A percentile compares a stretch with the other conserved stretches of the same genome.
phyloP scores from a whole-genome alignment of 1,140 invertebrate species.

The Notospermus geniculatus region DNA sequence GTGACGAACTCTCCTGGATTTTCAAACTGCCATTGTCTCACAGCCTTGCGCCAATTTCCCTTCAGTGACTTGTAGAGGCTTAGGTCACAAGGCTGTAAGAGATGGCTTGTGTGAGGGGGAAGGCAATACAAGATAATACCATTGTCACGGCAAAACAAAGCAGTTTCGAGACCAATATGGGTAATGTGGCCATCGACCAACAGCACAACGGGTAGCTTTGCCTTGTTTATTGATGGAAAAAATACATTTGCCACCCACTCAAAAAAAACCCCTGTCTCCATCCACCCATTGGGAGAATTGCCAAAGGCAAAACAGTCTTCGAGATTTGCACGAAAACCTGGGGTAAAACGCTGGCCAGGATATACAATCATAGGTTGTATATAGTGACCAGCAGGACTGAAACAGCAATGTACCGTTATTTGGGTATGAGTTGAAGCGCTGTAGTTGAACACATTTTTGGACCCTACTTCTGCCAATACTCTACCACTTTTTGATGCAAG shows the following conservation, averaged over 20 bases:
- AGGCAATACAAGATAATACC: constrained; percentile 1
- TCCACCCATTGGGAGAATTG: background rate
- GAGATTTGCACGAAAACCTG: background rate
- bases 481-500: background rate
- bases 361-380: background rate
- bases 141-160: background rate
- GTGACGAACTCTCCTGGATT: background rate
- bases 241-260: background rate
- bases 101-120: background rate
- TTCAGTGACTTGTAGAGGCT: background rate
- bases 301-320: background rate
- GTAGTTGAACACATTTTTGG: background rate
- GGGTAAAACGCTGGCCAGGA: background rate
- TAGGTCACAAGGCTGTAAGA: background rate
- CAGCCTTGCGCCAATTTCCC: background rate
- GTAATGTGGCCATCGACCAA: background rate
- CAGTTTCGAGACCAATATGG: background rate
- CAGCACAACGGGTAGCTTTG: background rate
- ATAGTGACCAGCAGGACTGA: background rate
- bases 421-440: background rate
- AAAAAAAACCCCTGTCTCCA: background rate
- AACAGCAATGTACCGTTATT: background rate
- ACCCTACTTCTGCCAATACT: background rate
- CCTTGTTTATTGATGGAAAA: background rate
- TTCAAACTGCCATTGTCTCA: background rate